Base-by-base conservation (phyloP, 1,140 invertebrate species). In the Triops longicaudatus region DNA sequence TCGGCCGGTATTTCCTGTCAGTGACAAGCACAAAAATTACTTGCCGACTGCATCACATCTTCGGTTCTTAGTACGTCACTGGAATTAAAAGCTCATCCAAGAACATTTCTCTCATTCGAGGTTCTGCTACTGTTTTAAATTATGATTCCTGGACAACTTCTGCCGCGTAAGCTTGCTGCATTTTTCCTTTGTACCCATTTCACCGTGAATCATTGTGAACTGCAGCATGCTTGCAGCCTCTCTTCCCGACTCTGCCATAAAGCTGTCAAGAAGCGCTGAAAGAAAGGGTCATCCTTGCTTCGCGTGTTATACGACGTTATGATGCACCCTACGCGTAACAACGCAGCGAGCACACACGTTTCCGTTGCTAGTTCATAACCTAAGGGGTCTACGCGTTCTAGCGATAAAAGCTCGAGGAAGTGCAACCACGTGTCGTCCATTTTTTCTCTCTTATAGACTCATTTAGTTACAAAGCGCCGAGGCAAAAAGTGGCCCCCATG, bases 271-370 rank as follows among this genome's bases (percentile, higher is more conserved):
- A 63, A 4, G 14, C 50, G 50, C 22, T 63, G 50, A 63, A 63
- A 63, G 50, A 63, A 63, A 14, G 50, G 50, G 50, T 63, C 50
- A 63, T 63, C 50, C 22, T 63, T 17, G 50, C 0, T 63, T 63
- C 50, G 50, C 50, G 50, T 63, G 50, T 63, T 17, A 63, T 63
- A 63, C 22, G 50, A 63, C 50, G 50, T 22, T 63, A 63, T 63
- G 50, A 63, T 22, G 50, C 50, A 63, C 22, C 50, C 4, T 63
- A 63, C 50, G n/a, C 50, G 22, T 22, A 22, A 14, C 14, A 63
- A 63, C n/a, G 22, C 50, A 63, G 50, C 22, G 22, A 63, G 50
- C 50, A 22, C 7, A 63, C 50, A 63, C 17, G n/a, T 63, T 63
- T 63, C 50, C 50, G 50, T 0, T 22, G 14, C 50, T 63, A 63